Conservation (phyloP, 2,888 invertebrate species). For the Agriopis leucophaearia region DNA sequence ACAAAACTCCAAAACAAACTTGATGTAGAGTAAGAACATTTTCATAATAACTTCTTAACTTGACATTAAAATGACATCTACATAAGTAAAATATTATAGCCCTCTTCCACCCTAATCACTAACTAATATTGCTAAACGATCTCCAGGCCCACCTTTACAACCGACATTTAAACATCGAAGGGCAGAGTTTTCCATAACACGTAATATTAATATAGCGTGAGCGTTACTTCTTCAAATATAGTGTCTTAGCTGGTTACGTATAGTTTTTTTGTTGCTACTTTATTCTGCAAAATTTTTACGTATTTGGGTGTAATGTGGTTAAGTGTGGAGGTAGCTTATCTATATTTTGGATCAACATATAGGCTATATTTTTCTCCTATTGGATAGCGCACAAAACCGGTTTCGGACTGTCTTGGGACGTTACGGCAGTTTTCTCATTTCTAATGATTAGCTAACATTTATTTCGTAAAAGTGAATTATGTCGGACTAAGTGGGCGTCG, state of each 20-base stretch:
- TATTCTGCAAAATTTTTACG: no score
- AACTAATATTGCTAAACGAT: constrained; percentile 61
- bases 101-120: constrained; percentile 49
- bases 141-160: constrained; percentile 39
- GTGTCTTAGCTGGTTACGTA: no score
- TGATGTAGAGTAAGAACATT: not conserved
- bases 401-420: no score
- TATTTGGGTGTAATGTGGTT: no score
- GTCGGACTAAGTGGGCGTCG: constrained; percentile 66
- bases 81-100: constrained; percentile 14
- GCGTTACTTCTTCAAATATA: no score
- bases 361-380: no score
- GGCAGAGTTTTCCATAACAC: constrained; percentile 1
- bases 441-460: constrained; percentile 12
- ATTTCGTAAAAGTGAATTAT: constrained; percentile 64
- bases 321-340: no score
- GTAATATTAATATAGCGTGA: not conserved
- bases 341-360: no score
- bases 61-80: constrained; percentile 12
- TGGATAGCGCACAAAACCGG: no score
- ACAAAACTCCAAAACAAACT: constrained; percentile 3
- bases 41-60: not conserved
- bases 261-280: no score
- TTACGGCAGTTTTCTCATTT: not conserved
- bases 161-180: constrained; percentile 47